Conservation (phyloP, 2,113 vertebrate genomes). For the Gymnogyps californianus region DNA sequence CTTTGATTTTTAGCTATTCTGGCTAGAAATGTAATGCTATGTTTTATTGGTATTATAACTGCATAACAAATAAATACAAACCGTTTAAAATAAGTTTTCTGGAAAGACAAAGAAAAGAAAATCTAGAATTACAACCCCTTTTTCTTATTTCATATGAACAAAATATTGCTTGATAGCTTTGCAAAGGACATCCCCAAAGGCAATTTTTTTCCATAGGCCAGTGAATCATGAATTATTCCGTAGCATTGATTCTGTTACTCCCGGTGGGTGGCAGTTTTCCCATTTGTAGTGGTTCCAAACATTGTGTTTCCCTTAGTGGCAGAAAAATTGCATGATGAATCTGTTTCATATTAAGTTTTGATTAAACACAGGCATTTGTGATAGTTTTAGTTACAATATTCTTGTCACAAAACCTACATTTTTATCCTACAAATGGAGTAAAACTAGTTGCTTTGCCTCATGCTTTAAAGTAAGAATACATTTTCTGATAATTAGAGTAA, state of each 20-base stretch:
- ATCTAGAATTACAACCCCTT: not conserved
- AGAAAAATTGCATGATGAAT: conserved; percentile 34
- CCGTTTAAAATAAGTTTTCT: not conserved
- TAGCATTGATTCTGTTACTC: conserved; percentile 17
- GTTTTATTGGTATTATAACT: not conserved
- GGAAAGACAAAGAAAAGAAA: not conserved
- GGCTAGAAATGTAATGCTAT: not conserved
- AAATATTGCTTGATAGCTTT: conserved; percentile 11
- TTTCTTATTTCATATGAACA: not conserved
- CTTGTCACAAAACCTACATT: not conserved
- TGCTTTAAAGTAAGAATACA: not conserved
- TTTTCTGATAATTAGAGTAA: not conserved
- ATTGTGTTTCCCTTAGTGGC: conserved; percentile 51
- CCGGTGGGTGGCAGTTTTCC: conserved; percentile 49
- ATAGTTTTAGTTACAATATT: conserved; percentile 14
- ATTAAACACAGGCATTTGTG: conserved; percentile 38
- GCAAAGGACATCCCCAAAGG: conserved; percentile 23
- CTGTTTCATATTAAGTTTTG: conserved; percentile 60
- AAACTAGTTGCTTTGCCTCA: not conserved
- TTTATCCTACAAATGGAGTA: not conserved
- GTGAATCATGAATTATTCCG: conserved; percentile 55
- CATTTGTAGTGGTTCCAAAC: conserved; percentile 53
- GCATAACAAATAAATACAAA: not conserved
- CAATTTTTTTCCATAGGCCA: not conserved
- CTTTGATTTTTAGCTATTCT: not conserved